Evolutionary conservation across 2,888 invertebrate species (phyloP).

Genomic region (Laothoe populi): DNA sequence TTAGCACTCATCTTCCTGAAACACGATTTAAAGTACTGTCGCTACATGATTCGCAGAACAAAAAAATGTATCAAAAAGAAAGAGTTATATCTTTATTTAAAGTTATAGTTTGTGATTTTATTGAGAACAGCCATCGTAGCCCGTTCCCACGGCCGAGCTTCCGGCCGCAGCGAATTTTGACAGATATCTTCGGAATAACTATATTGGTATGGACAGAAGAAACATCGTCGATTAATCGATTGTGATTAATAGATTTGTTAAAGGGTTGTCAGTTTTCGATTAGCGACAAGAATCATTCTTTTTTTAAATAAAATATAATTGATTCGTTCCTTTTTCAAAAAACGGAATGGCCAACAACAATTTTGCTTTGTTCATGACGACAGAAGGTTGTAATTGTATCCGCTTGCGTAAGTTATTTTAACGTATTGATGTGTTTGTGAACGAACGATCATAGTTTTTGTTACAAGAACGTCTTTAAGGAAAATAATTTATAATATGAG

Average conservation of each 20-base stretch:
- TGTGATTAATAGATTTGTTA: conserved; percentile 43
- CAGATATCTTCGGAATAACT: conserved; percentile 77
- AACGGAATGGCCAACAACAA: neutral
- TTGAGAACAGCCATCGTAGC: conserved; percentile 76
- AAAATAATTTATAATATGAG: conserved; percentile 12
- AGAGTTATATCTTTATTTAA: conserved; percentile 61
- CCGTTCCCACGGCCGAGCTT: conserved; percentile 78
- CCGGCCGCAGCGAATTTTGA: conserved; percentile 84
- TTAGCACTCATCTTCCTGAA: neutral
- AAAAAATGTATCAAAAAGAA: conserved; percentile 54
- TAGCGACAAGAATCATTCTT: neutral
- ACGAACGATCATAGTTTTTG: conserved; percentile 8
- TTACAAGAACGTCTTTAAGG: conserved; percentile 26
- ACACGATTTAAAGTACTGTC: conserved; percentile 1
- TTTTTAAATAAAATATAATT: neutral
- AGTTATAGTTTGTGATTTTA: conserved; percentile 70
- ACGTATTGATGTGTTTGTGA: neutral
- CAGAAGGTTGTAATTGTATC: neutral
- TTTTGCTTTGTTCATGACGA: neutral
- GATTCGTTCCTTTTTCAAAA: neutral
- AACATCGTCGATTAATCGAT: conserved; percentile 46
- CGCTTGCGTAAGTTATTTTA: neutral
- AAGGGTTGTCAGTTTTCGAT: conserved; percentile 16
- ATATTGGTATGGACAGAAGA: conserved; percentile 66
- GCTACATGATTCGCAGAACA: conserved; percentile 47